Percentiles rank a stretch among this genome's conserved stretches.
These are phyloP conservation scores for Leucophora obtusa DNA, from an alignment of 2,888 invertebrate genomes.

Conservation along the genomic window DNA sequence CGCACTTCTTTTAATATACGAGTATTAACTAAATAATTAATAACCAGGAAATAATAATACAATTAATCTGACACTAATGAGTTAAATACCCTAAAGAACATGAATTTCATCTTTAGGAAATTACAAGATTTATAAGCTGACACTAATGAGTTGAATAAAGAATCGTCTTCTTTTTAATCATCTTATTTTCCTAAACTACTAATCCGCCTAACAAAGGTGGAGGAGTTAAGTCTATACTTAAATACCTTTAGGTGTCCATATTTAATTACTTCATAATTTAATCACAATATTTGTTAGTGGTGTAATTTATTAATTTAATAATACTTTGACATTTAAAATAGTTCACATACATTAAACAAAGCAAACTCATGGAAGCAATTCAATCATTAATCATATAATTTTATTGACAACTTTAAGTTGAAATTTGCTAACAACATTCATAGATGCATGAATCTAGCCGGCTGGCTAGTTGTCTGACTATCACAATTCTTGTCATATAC, in stretches of 20 bases:
- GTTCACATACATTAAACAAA: slow-evolving; percentile 35
- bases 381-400: slow-evolving; percentile 61
- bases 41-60: too few species aligned
- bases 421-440: slow-evolving; percentile 13
- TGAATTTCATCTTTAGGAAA: background rate
- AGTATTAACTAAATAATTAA: too few species aligned
- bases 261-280: slow-evolving; percentile 26
- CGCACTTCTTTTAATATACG: too few species aligned
- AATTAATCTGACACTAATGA: too few species aligned
- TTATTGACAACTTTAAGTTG: slow-evolving; percentile 61
- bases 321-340: slow-evolving; percentile 62
- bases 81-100: too few species aligned
- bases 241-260: slow-evolving; percentile 38
- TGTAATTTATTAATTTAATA: slow-evolving; percentile 44
- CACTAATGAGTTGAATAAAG: background rate
- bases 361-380: slow-evolving; percentile 37
- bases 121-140: background rate
- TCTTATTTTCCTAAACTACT: slow-evolving; percentile 25
- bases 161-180: slow-evolving; percentile 22
- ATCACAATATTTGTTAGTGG: slow-evolving; percentile 28
- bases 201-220: background rate
- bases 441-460: slow-evolving; percentile 36
- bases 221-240: slow-evolving; percentile 36
- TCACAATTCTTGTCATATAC: slow-evolving; percentile 37
- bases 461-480: slow-evolving; percentile 28